phyloP scores from a whole-genome alignment of 2,888 invertebrate genomes.

The Macaria liturata region DNA sequence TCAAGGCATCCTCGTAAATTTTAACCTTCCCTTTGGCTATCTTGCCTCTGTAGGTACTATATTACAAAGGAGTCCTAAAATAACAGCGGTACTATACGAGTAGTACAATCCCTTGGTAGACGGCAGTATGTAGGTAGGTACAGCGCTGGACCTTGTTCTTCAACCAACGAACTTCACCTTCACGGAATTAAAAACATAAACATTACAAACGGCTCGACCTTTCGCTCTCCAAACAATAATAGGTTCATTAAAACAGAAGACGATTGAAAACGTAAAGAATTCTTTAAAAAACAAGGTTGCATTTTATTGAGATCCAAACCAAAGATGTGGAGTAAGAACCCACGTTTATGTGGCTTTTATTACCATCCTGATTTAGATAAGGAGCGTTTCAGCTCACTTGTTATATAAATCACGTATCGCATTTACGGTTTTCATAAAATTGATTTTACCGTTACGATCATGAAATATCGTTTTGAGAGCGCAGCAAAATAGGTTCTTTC shows the following conservation, averaged over 20 bases:
- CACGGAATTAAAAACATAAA: slow-evolving; percentile 53
- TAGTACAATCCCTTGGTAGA: slow-evolving; percentile 11
- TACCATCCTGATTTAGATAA: slow-evolving; percentile 17
- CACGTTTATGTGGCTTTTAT: slow-evolving; percentile 30
- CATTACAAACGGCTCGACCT: slow-evolving; percentile 49
- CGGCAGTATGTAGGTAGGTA: slow-evolving; percentile 53
- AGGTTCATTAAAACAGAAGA: slow-evolving; percentile 52
- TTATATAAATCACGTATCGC: slow-evolving; percentile 21
- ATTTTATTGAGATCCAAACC: slow-evolving; percentile 33
- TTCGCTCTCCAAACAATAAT: slow-evolving; percentile 57
- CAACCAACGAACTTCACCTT: slow-evolving; percentile 60
- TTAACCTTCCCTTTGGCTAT: slow-evolving; percentile 43
- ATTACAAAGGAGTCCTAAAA: slow-evolving; percentile 41
- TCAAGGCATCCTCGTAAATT: slow-evolving; percentile 28
- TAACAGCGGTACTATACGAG: slow-evolving; percentile 26
- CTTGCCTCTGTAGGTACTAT: slow-evolving; percentile 5
- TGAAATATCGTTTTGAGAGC: slow-evolving; percentile 16
- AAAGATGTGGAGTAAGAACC: slow-evolving; percentile 18
- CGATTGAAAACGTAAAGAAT: slow-evolving; percentile 53
- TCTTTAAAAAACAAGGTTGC: slow-evolving; percentile 47
- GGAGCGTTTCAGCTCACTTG: slow-evolving; percentile 20
- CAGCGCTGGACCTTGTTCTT: slow-evolving; percentile 47
- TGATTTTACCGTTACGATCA: slow-evolving; percentile 14
- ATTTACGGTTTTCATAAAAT: slow-evolving; percentile 27
- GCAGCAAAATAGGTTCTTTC: slow-evolving; percentile 11